Evolutionary conservation across 2,113 vertebrate genomes (phyloP).

Genomic region (Psilopogon haemacephalus): DNA sequence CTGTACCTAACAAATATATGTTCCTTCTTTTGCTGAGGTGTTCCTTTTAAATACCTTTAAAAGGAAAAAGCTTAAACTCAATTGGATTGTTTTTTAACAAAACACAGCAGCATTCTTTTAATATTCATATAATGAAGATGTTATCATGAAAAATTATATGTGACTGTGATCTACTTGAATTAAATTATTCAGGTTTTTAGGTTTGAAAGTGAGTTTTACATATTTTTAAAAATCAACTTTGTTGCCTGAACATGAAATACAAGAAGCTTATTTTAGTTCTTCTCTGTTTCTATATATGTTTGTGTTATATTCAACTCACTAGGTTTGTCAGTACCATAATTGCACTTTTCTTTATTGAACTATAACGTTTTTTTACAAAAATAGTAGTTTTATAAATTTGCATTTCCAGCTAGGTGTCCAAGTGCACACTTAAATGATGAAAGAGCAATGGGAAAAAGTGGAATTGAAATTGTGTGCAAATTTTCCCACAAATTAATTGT

Average conservation of each 20-base stretch:
- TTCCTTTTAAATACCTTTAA: background rate
- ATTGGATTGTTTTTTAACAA: background rate
- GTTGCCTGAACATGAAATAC: too few relatives aligned
- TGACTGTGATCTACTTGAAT: background rate
- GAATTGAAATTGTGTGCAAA: background rate
- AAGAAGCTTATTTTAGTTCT: background rate
- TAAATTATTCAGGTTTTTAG: background rate
- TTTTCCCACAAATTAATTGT: background rate
- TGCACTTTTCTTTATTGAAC: background rate
- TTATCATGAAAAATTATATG: background rate
- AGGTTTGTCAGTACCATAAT: background rate
- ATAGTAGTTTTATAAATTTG: background rate
- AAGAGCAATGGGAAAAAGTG: background rate
- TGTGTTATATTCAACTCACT: background rate
- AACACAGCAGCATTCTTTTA: background rate
- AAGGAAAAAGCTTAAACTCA: background rate
- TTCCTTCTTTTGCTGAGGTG: background rate
- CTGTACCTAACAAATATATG: background rate
- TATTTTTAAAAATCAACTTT: background rate
- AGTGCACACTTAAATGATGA: rapidly evolving
- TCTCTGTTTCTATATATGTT: background rate
- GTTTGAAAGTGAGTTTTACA: background rate
- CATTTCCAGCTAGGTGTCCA: background rate
- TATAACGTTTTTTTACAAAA: background rate
- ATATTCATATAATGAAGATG: background rate